A percentile compares a stretch with the other conserved stretches of the same genome.
These are phyloP conservation scores for Camelus dromedarius DNA, from an alignment of 2,113 vertebrate genomes.

Conservation along the genomic window DNA sequence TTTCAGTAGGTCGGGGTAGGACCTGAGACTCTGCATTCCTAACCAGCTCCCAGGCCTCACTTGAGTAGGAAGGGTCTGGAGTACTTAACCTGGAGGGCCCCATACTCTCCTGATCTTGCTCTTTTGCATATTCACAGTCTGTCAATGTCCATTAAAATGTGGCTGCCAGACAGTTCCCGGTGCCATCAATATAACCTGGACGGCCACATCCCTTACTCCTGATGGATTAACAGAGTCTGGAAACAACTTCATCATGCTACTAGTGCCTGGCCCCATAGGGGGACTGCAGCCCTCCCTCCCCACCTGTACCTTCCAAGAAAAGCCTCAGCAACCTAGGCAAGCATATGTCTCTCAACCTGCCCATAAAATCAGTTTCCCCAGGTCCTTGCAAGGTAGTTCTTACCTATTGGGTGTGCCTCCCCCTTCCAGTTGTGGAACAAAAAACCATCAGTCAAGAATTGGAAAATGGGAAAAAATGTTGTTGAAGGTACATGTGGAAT, in stretches of 20 bases:
- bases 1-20: background rate
- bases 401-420: background rate
- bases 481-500: background rate
- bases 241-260: background rate
- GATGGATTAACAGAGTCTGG: background rate
- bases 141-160: background rate
- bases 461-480: background rate
- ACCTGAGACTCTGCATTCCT: background rate
- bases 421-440: background rate
- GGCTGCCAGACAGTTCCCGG: background rate
- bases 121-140: background rate
- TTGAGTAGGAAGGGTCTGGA: background rate
- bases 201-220: background rate
- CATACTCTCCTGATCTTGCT: background rate
- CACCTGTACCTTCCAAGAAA: background rate
- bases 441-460: background rate
- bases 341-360: slow-evolving; percentile 48
- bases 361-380: slow-evolving; percentile 65
- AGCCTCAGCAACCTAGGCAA: background rate
- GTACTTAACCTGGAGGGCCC: background rate
- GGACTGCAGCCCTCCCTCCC: no score
- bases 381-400: slow-evolving; percentile 24
- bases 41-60: background rate
- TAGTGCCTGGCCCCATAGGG: background rate
- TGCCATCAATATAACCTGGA: rapidly evolving